Conservation (phyloP, 2,113 vertebrate genomes). For the Ctenomys sociabilis region DNA sequence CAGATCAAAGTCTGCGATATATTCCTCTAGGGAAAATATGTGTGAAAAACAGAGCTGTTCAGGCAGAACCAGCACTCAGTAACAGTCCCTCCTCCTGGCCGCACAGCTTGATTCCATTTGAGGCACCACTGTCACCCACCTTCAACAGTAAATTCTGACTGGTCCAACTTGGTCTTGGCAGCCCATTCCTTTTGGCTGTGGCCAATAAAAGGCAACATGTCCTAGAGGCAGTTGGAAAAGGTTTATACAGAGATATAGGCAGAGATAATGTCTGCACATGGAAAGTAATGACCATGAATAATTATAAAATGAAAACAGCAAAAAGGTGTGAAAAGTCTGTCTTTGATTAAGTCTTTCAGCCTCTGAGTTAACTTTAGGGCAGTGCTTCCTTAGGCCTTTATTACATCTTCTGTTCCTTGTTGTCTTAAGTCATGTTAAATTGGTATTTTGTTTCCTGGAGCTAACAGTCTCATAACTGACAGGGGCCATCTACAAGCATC, state of each 20-base stretch:
- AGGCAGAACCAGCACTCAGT: not conserved
- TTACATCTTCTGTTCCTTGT: not conserved
- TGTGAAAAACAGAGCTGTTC: not conserved
- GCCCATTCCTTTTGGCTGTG: not conserved
- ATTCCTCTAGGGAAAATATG: not conserved
- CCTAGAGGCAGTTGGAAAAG: not conserved
- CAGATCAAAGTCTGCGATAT: not conserved
- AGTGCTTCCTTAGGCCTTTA: not conserved
- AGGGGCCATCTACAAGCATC: not conserved
- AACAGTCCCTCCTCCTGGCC: not conserved
- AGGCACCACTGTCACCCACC: not conserved
- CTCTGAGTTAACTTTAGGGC: not conserved
- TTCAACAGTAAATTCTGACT: not conserved
- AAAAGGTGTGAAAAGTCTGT: not conserved
- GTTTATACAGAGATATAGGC: not conserved
- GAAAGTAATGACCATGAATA: not conserved
- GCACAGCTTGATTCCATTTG: not conserved
- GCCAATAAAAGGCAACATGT: conserved; percentile 30
- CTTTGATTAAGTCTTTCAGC: not conserved
- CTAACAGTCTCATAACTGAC: not conserved
- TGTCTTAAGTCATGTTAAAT: not conserved
- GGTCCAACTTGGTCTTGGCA: not conserved
- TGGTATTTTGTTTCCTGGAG: not conserved
- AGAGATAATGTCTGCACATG: not conserved
- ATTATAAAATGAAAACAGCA: not conserved